Evolutionary conservation across 2,797 vertebrate species (phyloP).

Genomic region (Microcaecilia unicolor): DNA sequence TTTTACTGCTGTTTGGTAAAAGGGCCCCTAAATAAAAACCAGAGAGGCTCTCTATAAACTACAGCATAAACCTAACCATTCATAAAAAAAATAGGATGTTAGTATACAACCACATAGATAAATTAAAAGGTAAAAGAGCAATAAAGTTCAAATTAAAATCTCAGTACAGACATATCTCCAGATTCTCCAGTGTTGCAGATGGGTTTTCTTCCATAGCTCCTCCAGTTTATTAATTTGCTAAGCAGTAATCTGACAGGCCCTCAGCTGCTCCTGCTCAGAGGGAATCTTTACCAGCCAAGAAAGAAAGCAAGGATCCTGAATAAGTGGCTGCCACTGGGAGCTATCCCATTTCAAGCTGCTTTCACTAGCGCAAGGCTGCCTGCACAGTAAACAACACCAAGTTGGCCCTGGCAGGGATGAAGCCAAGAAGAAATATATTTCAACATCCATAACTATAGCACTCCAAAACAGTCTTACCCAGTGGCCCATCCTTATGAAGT

Average conservation of each 20-base stretch:
- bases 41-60: too few species aligned
- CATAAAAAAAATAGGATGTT: too few species aligned
- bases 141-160: too few species aligned
- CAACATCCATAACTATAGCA: conserved; percentile 96
- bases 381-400: conserved; percentile 78
- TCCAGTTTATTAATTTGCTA: conserved; percentile 98
- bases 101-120: too few species aligned
- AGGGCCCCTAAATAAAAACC: too few species aligned
- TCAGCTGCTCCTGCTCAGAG: conserved; percentile 91
- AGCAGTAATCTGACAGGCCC: conserved; percentile 91
- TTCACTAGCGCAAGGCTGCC: conserved; percentile 96
- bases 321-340: conserved; percentile 96
- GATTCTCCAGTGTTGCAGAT: conserved; percentile 87
- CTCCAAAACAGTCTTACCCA: conserved; percentile 91
- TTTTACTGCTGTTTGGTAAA: too few species aligned
- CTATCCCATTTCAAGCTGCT: conserved; percentile 99
- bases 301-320: conserved; percentile 95
- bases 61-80: too few species aligned
- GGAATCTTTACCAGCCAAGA: conserved; percentile 98
- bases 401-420: conserved; percentile 94
- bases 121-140: too few species aligned
- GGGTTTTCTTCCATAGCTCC: conserved; percentile 98
- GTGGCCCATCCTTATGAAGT: conserved; percentile 89
- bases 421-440: conserved; percentile 92
- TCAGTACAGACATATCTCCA: too few species aligned